A percentile compares a stretch with the other conserved stretches of the same genome.
Evolutionary conservation across 1,140 invertebrate species (phyloP).

Genomic region (Neodiprion pinetum): DNA sequence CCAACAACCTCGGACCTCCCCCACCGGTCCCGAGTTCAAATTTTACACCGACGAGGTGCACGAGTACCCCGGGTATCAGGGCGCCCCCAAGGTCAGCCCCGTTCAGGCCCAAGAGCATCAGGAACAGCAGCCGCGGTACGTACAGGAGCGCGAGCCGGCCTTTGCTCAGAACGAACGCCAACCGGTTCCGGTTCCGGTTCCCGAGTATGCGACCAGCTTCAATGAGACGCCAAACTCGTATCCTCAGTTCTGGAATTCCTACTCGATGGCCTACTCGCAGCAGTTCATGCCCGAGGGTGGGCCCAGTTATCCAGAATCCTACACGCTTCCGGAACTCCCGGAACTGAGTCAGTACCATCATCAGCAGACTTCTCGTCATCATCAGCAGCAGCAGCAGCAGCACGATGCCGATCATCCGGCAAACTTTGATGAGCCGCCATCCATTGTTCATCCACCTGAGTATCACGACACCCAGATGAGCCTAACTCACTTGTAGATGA

Average conservation of each 20-base stretch:
- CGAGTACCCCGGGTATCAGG: background rate
- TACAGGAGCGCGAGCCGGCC: background rate
- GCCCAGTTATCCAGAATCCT: background rate
- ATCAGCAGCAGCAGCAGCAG: background rate
- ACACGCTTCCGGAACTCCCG: background rate
- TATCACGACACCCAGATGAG: slow-evolving; percentile 5
- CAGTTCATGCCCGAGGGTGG: background rate
- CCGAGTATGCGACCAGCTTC: background rate
- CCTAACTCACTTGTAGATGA: slow-evolving; percentile 12
- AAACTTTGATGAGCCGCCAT: background rate
- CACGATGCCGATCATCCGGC: background rate
- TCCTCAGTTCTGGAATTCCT: background rate
- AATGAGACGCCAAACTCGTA: background rate
- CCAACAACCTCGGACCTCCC: background rate
- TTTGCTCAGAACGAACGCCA: background rate
- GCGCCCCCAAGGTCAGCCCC: background rate
- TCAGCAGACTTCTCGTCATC: background rate
- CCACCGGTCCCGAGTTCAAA: background rate
- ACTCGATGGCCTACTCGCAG: background rate
- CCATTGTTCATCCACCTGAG: slow-evolving; percentile 2
- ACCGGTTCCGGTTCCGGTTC: background rate
- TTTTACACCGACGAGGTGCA: background rate
- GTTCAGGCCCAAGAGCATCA: background rate
- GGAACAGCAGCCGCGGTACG: background rate
- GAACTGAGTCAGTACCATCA: background rate